Conservation (phyloP, 2,113 vertebrate species). For the Ammospiza caudacuta region DNA sequence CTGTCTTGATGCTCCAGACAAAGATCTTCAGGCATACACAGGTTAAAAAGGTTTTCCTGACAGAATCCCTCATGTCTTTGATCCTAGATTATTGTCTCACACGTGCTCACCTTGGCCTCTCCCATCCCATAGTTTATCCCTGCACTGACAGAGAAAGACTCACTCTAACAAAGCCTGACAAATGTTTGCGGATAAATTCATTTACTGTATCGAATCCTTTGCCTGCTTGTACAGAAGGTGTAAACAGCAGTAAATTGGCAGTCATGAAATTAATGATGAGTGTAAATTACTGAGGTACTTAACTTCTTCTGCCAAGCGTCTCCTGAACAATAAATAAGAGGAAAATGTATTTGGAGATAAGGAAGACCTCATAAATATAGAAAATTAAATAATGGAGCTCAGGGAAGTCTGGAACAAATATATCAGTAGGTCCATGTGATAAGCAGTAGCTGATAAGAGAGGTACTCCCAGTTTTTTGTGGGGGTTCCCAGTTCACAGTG, state of each 20-base stretch:
- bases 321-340: background rate
- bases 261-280: constrained; percentile 2
- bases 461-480: background rate
- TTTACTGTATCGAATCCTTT: background rate
- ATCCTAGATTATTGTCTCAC: background rate
- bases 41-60: background rate
- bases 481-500: background rate
- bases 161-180: background rate
- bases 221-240: background rate
- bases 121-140: background rate
- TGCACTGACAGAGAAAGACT: background rate
- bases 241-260: constrained; percentile 33
- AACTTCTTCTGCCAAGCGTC: background rate
- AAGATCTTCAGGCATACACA: background rate
- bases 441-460: background rate
- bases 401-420: background rate
- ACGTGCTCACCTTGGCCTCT: background rate
- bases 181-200: background rate
- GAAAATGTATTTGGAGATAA: constrained; percentile 3
- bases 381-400: background rate
- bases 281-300: constrained; percentile 14
- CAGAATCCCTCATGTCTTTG: background rate
- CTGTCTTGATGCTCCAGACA: background rate
- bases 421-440: background rate
- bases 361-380: background rate